Conservation (phyloP, 1,140 invertebrate species). For the Calliopsis andreniformis region DNA sequence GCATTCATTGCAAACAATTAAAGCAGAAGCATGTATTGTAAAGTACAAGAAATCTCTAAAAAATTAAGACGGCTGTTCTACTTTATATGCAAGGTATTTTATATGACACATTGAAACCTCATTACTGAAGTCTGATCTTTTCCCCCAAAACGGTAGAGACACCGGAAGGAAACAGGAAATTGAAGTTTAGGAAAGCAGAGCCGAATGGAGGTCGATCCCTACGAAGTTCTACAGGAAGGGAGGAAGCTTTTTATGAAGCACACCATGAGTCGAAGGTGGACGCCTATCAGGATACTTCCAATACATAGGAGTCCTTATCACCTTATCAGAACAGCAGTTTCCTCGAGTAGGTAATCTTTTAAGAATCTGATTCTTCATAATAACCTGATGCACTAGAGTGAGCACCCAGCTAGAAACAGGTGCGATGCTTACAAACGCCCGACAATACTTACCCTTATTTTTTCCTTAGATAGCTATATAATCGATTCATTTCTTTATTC, state of each 20-base stretch:
- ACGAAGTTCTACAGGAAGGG: neutral
- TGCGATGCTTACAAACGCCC: neutral
- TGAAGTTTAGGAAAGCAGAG: constrained; percentile 63
- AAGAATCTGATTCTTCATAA: neutral
- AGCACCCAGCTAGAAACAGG: neutral
- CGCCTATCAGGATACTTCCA: constrained; percentile 30
- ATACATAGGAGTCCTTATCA: constrained; percentile 63
- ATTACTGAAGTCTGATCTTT: constrained; percentile 3
- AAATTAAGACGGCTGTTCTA: too few relatives aligned
- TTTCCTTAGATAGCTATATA: neutral
- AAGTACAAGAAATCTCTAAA: too few relatives aligned
- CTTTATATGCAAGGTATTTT: neutral
- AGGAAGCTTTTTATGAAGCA: neutral
- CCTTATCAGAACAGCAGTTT: constrained; percentile 62
- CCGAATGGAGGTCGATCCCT: constrained; percentile 49
- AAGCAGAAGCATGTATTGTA: too few relatives aligned
- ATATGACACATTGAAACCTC: too few relatives aligned
- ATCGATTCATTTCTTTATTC: neutral
- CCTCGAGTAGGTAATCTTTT: constrained; percentile 34
- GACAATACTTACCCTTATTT: neutral
- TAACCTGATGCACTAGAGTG: neutral
- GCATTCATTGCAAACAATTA: neutral
- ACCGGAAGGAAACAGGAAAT: constrained; percentile 68
- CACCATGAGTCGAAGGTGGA: neutral
- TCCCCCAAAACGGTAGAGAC: neutral